phyloP scores from a whole-genome alignment of 2,888 invertebrate genomes.

The Apotomis betuletana region DNA sequence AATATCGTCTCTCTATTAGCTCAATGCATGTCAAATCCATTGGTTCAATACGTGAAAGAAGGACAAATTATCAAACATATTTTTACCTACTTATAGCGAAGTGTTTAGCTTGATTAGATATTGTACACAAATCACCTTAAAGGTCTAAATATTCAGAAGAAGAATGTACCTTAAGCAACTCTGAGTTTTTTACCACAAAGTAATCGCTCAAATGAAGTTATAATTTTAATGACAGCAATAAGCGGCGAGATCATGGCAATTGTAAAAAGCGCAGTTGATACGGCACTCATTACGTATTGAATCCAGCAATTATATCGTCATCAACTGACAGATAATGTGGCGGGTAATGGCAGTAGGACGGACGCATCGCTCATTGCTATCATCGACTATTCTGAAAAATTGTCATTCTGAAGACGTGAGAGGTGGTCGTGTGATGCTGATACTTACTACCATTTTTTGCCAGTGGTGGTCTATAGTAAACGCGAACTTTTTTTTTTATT shows the following conservation, averaged over 20 bases:
- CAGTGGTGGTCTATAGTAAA: too few species aligned
- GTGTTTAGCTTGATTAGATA: neutral
- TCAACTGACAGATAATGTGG: constrained; percentile 54
- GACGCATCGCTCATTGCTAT: constrained; percentile 43
- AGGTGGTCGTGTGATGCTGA: neutral
- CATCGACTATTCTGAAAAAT: constrained; percentile 38
- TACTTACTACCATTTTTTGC: neutral
- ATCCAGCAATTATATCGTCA: constrained; percentile 57
- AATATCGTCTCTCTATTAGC: too few species aligned
- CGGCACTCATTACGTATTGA: constrained; percentile 38
- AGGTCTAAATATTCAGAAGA: neutral
- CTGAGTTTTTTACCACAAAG: constrained; percentile 24
- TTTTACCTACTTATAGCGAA: too few species aligned
- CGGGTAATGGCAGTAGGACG: constrained; percentile 51
- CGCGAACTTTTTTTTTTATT: too few species aligned
- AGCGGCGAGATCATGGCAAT: constrained; percentile 36
- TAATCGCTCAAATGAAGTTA: constrained; percentile 41
- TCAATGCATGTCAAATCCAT: too few species aligned
- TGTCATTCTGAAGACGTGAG: neutral
- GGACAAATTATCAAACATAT: too few species aligned
- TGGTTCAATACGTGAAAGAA: too few species aligned
- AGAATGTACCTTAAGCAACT: neutral
- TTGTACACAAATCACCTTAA: neutral
- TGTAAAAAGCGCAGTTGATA: constrained; percentile 31
- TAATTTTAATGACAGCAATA: constrained; percentile 43